phyloP scores from a whole-genome alignment of 2,888 invertebrate species.

The Stenodema calcarata region DNA sequence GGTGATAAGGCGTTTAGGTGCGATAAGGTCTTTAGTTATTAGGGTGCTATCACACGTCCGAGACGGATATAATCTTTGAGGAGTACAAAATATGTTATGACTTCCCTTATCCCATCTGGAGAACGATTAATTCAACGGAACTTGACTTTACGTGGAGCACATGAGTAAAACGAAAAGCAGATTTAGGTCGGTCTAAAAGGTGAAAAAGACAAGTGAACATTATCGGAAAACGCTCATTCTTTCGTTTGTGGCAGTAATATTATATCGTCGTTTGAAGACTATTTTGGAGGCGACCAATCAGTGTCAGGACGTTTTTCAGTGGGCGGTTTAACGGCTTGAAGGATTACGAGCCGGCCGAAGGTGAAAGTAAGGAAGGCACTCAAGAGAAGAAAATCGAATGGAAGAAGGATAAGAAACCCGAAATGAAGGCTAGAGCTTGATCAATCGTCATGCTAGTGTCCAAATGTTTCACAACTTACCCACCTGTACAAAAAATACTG shows the following conservation, averaged over 20 bases:
- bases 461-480: too few species aligned
- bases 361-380: background rate
- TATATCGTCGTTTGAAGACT: background rate
- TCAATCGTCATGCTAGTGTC: background rate
- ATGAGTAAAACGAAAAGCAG: background rate
- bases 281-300: constrained; percentile 14
- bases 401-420: background rate
- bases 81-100: too few species aligned
- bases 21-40: too few species aligned
- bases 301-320: constrained; percentile 7
- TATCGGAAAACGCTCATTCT: constrained; percentile 2
- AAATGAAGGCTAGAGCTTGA: background rate
- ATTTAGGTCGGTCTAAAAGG: background rate
- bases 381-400: background rate
- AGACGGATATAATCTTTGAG: too few species aligned
- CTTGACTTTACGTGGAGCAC: too few species aligned
- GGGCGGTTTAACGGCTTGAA: constrained; percentile 17
- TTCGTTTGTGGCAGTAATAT: background rate
- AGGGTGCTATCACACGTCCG: too few species aligned
- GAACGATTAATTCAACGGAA: too few species aligned
- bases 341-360: background rate
- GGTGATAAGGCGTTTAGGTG: too few species aligned
- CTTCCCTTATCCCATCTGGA: too few species aligned
- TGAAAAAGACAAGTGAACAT: background rate
- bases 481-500: too few species aligned